Base-by-base conservation (phyloP, 1,140 invertebrate genomes). In the Asbolus verrucosus region DNA sequence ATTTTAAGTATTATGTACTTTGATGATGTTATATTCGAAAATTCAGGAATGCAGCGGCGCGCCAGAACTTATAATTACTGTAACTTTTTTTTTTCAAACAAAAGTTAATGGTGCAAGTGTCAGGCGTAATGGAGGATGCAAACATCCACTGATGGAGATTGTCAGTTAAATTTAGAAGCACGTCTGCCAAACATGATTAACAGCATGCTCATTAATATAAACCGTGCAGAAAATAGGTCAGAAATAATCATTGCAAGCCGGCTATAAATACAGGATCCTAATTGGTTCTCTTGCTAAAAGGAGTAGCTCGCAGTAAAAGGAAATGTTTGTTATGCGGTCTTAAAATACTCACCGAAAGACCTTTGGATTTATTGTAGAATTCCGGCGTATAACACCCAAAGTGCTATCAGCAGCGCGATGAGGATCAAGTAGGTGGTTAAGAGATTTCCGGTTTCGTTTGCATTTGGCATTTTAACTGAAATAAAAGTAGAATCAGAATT, bases 331-430 rank as follows among this genome's bases (percentile, higher is more conserved):
- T n/a, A n/a, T n/a, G n/a, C n/a, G n/a, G n/a, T n/a, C n/a, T n/a
- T n/a, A n/a, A n/a, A 14, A 19, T 46, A 46, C 41, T 46, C 18
- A 46, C 46, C 0, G 21, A 11, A 36, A 5, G 11, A 36, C 33
- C 24, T 16, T 19, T n/a, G n/a, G n/a, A n/a, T n/a, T 54, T 54
- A 54, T 21, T 54, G 46, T 21, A 54, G 27, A 21, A 74, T 38
- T 24, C 72, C 72, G 30, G 72, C 61, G 41, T 74, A 74, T 1
- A 74, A 62, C 5, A 74, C 67, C 72, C 72, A 74, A 13, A 74
- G 39, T n/a, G 69, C 65, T 66, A 74, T 69, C 19, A 74, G 36
- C 4, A 74, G 61, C 18, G 60, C 33, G 16, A 74, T 68, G 8
- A 74, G 65, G 15, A 74, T 74, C 27, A 67, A 11, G 50, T 69